A percentile compares a stretch with the other conserved stretches of the same genome.
Evolutionary conservation across 2,797 vertebrate genomes (phyloP).

Genomic region (Scolopax rusticola): DNA sequence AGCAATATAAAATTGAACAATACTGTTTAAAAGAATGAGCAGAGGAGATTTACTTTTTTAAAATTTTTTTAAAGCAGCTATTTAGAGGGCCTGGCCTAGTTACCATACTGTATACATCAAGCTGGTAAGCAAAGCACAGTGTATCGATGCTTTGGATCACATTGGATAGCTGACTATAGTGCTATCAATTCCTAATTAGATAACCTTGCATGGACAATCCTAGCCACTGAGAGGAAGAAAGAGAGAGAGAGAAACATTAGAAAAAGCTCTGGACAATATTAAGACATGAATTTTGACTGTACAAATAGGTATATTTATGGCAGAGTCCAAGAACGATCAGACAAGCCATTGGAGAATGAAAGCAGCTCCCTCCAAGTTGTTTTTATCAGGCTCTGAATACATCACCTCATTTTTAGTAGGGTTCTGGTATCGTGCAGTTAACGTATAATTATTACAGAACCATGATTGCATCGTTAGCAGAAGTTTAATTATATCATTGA

Average conservation of each 20-base stretch:
- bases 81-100: neutral
- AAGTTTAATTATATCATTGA: constrained; percentile 74
- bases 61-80: neutral
- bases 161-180: neutral
- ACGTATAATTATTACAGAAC: constrained; percentile 56
- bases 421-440: constrained; percentile 61
- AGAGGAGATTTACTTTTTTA: neutral
- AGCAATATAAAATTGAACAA: constrained; percentile 19
- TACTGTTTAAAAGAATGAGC: neutral
- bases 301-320: constrained; percentile 23
- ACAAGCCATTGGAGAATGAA: constrained; percentile 10
- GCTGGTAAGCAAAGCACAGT: neutral
- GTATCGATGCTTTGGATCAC: neutral
- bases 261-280: neutral
- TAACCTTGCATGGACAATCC: neutral
- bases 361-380: neutral
- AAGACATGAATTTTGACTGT: constrained; percentile 2
- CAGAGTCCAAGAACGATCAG: constrained; percentile 35
- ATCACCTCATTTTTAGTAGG: constrained; percentile 57
- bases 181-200: neutral
- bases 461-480: constrained; percentile 59
- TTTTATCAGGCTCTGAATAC: constrained; percentile 41
- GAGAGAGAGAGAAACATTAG: neutral
- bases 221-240: neutral
- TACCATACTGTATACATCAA: neutral